These are phyloP conservation scores for Magallana ariakensis DNA, from an alignment of 1,140 invertebrate species.

Conservation along the genomic window DNA sequence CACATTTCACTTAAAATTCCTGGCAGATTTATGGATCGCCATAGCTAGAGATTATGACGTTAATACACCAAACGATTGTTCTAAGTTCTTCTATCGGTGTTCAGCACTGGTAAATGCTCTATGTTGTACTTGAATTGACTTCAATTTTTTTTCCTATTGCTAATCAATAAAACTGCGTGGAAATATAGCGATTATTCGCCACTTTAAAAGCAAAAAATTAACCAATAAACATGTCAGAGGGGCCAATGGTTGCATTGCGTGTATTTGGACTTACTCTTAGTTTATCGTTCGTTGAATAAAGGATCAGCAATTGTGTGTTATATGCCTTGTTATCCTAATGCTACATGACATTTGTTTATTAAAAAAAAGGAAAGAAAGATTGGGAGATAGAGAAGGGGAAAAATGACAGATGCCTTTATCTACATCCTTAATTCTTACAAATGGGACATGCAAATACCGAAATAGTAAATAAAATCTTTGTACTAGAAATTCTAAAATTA, in stretches of 20 bases:
- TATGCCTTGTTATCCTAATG: too few relatives aligned
- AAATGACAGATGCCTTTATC: too few relatives aligned
- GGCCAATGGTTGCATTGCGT: neutral
- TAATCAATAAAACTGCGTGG: constrained; percentile 1
- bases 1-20: constrained; percentile 19
- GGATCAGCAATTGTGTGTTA: too few relatives aligned
- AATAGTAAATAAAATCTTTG: too few relatives aligned
- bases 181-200: neutral
- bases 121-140: neutral
- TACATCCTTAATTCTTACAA: too few relatives aligned
- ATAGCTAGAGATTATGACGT: constrained; percentile 9
- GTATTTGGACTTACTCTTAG: neutral
- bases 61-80: neutral
- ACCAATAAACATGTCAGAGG: neutral
- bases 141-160: neutral
- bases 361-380: too few relatives aligned
- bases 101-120: neutral
- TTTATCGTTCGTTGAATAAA: too few relatives aligned
- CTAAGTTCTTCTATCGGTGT: neutral
- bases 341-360: too few relatives aligned
- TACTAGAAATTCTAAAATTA: too few relatives aligned
- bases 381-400: too few relatives aligned
- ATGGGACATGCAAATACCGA: too few relatives aligned
- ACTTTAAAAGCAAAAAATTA: neutral
- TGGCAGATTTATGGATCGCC: constrained; percentile 28